These are phyloP conservation scores for Anoncus sp. DNA, from an alignment of 2,888 invertebrate genomes.

Conservation along the genomic window DNA sequence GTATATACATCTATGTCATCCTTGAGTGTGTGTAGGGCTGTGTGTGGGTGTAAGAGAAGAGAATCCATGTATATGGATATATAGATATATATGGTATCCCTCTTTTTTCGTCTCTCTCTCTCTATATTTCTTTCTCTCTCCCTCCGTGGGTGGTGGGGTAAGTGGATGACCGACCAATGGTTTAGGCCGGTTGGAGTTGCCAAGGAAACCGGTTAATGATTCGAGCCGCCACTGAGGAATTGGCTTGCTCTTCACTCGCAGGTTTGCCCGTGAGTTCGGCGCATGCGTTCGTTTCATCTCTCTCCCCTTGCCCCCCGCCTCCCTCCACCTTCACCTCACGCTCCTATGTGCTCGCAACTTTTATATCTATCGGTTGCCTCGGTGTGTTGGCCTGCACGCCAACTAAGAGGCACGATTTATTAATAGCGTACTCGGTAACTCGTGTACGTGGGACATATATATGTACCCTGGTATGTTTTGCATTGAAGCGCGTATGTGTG, in stretches of 20 bases:
- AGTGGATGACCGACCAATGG: conserved; percentile 78
- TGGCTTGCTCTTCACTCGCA: conserved; percentile 73
- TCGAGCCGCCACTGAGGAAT: conserved; percentile 82
- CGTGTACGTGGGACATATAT: background rate
- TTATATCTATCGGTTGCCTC: conserved; percentile 2
- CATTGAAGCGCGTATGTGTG: background rate
- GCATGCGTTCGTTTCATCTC: conserved; percentile 50
- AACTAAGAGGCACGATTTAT: conserved; percentile 60
- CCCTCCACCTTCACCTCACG: background rate
- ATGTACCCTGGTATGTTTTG: background rate
- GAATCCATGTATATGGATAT: conserved; percentile 1
- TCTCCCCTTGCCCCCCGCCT: conserved; percentile 15
- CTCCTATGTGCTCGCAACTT: conserved; percentile 9
- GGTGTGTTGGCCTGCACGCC: conserved; percentile 17
- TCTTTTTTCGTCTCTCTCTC: conserved; percentile 27
- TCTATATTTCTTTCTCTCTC: conserved; percentile 24
- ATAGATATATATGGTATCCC: conserved; percentile 15
- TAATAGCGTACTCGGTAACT: conserved; percentile 53
- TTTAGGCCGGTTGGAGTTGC: conserved; percentile 79
- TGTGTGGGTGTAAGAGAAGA: conserved; percentile 5
- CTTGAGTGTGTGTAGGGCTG: background rate
- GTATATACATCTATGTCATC: background rate
- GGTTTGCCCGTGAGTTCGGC: conserved; percentile 55
- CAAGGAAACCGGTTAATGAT: conserved; percentile 83
- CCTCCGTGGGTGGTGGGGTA: conserved; percentile 70